These are phyloP conservation scores for Eupithecia subfuscata DNA, from an alignment of 2,888 invertebrate species.

Conservation along the genomic window DNA sequence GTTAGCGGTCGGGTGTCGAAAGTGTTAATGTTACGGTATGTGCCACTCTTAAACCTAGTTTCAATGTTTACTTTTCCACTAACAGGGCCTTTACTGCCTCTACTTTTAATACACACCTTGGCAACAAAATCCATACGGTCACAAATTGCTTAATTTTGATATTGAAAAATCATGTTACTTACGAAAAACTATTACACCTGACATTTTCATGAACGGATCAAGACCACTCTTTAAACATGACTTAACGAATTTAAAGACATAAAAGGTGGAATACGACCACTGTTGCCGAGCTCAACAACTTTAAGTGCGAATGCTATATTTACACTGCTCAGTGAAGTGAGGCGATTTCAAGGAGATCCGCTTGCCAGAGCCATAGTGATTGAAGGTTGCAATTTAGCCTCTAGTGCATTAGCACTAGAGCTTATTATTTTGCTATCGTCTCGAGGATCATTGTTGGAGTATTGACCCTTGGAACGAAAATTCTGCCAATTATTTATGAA, in stretches of 20 bases:
- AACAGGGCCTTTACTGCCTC: neutral
- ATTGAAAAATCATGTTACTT: neutral
- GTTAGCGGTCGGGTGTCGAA: constrained; percentile 36
- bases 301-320: constrained; percentile 31
- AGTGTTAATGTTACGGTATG: constrained; percentile 29
- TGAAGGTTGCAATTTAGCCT: constrained; percentile 13
- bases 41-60: constrained; percentile 19
- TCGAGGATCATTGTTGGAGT: constrained; percentile 6
- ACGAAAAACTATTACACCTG: neutral
- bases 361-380: constrained; percentile 45
- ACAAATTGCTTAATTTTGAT: neutral
- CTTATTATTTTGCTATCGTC: constrained; percentile 3
- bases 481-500: neutral
- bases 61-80: constrained; percentile 18
- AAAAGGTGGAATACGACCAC: constrained; percentile 9
- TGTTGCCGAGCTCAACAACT: constrained; percentile 21
- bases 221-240: constrained; percentile 15
- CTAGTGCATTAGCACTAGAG: constrained; percentile 8
- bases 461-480: constrained; percentile 11
- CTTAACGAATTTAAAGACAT: neutral
- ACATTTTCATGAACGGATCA: constrained; percentile 20
- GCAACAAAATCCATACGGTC: constrained; percentile 3
- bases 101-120: constrained; percentile 10
- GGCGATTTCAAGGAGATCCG: constrained; percentile 58
- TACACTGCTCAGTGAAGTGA: constrained; percentile 42